Conservation (phyloP, 2,797 vertebrate species). For the Anguilla pacifica region DNA sequence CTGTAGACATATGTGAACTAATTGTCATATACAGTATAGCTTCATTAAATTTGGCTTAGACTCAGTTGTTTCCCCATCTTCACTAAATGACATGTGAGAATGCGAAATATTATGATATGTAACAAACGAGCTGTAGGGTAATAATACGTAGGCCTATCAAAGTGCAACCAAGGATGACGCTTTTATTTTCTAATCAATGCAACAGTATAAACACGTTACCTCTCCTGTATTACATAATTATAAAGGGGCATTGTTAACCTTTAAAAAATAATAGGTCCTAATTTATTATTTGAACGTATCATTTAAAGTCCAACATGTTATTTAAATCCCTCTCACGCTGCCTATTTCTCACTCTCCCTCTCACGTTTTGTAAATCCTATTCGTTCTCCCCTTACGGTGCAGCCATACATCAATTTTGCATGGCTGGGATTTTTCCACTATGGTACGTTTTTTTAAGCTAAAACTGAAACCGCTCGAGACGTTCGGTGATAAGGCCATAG, state of each 20-base stretch:
- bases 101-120: background rate
- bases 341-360: background rate
- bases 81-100: background rate
- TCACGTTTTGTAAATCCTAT: background rate
- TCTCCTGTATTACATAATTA: background rate
- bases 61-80: background rate
- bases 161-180: background rate
- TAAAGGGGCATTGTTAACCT: background rate
- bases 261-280: background rate
- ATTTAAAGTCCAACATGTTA: background rate
- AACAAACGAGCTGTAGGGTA: background rate
- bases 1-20: background rate
- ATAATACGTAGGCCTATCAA: background rate
- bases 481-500: background rate
- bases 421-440: background rate
- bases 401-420: conserved; percentile 5
- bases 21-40: background rate
- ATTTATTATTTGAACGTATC: conserved; percentile 18
- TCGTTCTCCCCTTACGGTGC: background rate
- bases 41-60: background rate
- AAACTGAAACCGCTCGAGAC: background rate
- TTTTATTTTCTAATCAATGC: background rate
- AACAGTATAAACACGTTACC: background rate
- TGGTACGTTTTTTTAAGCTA: background rate
- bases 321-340: background rate